phyloP scores from a whole-genome alignment of 2,113 vertebrate species.

The Nothoprocta pentlandii region DNA sequence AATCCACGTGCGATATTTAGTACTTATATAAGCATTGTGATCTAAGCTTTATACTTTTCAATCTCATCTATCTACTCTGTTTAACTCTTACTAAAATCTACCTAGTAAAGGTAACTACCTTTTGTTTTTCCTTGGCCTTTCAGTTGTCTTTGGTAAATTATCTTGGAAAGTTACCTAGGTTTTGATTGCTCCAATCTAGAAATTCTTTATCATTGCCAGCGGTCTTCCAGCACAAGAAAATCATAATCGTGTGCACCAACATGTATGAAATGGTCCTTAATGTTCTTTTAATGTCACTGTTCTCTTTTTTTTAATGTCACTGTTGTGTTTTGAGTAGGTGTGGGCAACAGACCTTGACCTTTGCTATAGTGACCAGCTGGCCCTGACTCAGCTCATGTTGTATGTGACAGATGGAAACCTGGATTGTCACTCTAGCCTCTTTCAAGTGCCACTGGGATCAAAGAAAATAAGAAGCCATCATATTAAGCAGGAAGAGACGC shows the following conservation, averaged over 20 bases:
- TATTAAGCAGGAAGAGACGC: background rate
- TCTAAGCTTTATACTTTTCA: background rate
- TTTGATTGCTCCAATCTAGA: background rate
- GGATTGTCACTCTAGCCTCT: constrained; percentile 75
- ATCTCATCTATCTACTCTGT: background rate
- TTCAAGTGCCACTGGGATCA: constrained; percentile 71
- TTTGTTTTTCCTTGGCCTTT: background rate
- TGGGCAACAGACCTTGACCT: constrained; percentile 91
- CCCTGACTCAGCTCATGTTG: constrained; percentile 89
- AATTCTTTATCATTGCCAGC: background rate
- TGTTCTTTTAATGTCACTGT: background rate
- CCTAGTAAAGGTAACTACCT: background rate
- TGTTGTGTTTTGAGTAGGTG: constrained; percentile 77
- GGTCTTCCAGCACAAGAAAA: background rate
- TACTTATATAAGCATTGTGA: background rate
- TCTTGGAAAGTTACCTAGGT: background rate
- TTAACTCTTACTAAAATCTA: background rate
- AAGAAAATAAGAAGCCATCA: background rate
- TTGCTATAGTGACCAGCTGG: constrained; percentile 91
- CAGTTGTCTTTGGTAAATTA: background rate
- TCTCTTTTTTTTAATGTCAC: background rate
- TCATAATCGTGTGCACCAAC: background rate
- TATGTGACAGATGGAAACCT: constrained; percentile 86
- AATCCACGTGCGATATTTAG: background rate
- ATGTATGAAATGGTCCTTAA: background rate